Evolutionary conservation across 2,113 vertebrate genomes (phyloP).

Genomic region (Turnix velox): DNA sequence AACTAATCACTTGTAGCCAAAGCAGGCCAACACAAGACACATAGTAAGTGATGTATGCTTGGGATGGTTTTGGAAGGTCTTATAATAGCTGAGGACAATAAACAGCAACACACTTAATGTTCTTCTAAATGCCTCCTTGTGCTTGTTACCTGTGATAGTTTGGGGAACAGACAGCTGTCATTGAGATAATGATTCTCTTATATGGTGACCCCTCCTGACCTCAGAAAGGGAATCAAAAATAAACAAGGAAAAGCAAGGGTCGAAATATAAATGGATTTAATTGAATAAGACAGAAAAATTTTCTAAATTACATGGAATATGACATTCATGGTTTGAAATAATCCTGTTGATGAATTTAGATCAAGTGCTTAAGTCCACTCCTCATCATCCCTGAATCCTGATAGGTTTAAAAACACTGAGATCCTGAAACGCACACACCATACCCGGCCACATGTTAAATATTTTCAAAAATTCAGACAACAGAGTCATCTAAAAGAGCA

Average conservation of each 20-base stretch:
- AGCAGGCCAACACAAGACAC: background rate
- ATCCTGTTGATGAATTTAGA: background rate
- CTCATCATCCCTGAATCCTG: background rate
- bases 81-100: background rate
- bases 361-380: background rate
- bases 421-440: background rate
- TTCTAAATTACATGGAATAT: background rate
- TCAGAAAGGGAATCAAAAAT: background rate
- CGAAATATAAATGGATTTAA: background rate
- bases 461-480: background rate
- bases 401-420: background rate
- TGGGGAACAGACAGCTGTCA: background rate
- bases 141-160: background rate
- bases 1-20: background rate
- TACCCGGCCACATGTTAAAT: background rate
- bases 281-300: background rate
- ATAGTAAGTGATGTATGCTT: background rate
- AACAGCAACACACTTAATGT: background rate
- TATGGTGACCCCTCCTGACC: background rate
- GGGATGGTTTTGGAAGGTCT: background rate
- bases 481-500: background rate
- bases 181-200: background rate
- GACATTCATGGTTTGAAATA: background rate
- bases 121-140: background rate
- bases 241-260: background rate